Conservation (phyloP, 2,797 vertebrate genomes). For the Microtus californicus region DNA sequence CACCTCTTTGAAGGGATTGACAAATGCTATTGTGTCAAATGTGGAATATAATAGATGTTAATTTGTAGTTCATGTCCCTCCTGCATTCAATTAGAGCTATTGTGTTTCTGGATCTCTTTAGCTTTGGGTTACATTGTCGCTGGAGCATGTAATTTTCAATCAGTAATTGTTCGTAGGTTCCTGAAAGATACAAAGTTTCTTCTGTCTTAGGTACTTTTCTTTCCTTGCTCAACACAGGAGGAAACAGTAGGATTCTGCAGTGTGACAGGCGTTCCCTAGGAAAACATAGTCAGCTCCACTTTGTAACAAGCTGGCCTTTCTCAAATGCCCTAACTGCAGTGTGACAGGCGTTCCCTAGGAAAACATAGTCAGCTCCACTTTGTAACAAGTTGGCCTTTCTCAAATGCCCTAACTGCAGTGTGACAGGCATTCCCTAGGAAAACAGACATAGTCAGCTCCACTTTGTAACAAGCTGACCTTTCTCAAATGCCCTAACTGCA, state of each 20-base stretch:
- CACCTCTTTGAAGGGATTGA: slow-evolving; percentile 15
- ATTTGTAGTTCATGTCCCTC: background rate
- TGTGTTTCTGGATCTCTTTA: slow-evolving; percentile 19
- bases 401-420: slow-evolving; percentile 36
- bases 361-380: slow-evolving; percentile 22
- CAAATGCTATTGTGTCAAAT: background rate
- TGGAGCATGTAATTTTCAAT: background rate
- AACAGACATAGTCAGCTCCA: background rate
- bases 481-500: slow-evolving; percentile 44
- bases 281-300: slow-evolving; percentile 20
- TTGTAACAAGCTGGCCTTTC: slow-evolving; percentile 36
- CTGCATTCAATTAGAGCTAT: slow-evolving; percentile 44
- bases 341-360: background rate
- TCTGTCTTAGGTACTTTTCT: background rate
- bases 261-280: background rate
- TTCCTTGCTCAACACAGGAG: background rate
- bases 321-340: slow-evolving; percentile 28
- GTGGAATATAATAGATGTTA: slow-evolving; percentile 2
- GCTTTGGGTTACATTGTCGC: background rate
- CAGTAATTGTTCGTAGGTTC: slow-evolving; percentile 48
- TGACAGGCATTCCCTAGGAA: background rate
- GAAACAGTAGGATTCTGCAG: background rate
- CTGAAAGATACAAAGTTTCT: background rate
- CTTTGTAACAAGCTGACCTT: slow-evolving; percentile 25
- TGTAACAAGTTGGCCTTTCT: slow-evolving; percentile 30